A percentile compares a stretch with the other conserved stretches of the same genome.
Conservation (phyloP, 1,140 invertebrate genomes). For the Halyomorpha halys region DNA sequence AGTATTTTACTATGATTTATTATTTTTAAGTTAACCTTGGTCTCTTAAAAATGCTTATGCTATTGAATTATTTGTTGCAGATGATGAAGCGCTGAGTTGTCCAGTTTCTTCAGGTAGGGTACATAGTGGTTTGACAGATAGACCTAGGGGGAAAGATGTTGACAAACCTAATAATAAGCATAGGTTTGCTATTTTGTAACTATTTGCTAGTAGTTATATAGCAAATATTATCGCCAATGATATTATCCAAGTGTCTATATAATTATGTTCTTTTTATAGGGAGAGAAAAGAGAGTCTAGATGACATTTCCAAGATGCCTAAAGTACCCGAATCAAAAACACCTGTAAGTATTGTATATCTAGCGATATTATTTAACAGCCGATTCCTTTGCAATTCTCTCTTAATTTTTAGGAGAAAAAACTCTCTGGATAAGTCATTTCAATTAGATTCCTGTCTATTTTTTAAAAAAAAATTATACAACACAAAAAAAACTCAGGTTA, state of each 20-base stretch:
- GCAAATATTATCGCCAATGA: background rate
- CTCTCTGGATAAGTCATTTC: too few relatives aligned
- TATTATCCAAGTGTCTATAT: background rate
- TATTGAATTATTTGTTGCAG: too few relatives aligned
- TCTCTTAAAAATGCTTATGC: too few relatives aligned
- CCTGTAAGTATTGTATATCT: constrained; percentile 25
- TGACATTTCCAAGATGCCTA: constrained; percentile 28
- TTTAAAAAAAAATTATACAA: too few relatives aligned
- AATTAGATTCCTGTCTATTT: too few relatives aligned
- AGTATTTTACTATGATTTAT: too few relatives aligned
- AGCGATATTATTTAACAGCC: background rate
- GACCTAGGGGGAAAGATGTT: constrained; percentile 11
- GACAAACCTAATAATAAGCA: constrained; percentile 7
- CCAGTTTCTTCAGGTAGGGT: too few relatives aligned
- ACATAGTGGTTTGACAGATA: constrained; percentile 8
- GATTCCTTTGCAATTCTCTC: background rate
- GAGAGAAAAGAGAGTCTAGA: constrained; percentile 24
- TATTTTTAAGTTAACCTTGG: too few relatives aligned
- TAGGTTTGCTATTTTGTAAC: constrained; percentile 13
- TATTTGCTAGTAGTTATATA: background rate
- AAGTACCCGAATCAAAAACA: constrained; percentile 24
- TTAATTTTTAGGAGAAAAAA: background rate
- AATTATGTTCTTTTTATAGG: constrained; percentile 20
- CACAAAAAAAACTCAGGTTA: too few relatives aligned
- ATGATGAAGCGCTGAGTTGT: too few relatives aligned